phyloP scores from a whole-genome alignment of 2,888 invertebrate species.

The Spodoptera littoralis region DNA sequence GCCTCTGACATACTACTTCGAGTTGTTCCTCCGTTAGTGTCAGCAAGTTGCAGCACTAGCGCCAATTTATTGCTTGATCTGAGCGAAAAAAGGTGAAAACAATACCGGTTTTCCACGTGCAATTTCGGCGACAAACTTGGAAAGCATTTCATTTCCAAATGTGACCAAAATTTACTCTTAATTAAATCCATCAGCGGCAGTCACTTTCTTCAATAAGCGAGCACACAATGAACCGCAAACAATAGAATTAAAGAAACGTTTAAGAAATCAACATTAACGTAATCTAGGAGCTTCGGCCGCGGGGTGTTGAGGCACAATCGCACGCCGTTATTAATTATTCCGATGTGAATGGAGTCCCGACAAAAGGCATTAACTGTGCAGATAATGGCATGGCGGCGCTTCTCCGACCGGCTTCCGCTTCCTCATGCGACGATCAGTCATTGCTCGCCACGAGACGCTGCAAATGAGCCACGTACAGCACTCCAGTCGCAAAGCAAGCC shows the following conservation, averaged over 20 bases:
- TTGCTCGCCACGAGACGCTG: slow-evolving; percentile 46
- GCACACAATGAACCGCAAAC: slow-evolving; percentile 36
- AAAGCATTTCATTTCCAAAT: slow-evolving; percentile 1
- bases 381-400: slow-evolving; percentile 73
- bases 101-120: slow-evolving; percentile 15
- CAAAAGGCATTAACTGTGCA: slow-evolving; percentile 77
- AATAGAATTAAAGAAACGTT: slow-evolving; percentile 54
- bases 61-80: slow-evolving; percentile 43
- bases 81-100: slow-evolving; percentile 26
- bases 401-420: slow-evolving; percentile 61
- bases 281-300: slow-evolving; percentile 56
- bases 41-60: slow-evolving; percentile 44
- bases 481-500: slow-evolving; percentile 23
- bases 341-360: slow-evolving; percentile 73
- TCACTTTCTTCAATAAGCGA: slow-evolving; percentile 26
- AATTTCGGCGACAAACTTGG: slow-evolving; percentile 9
- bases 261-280: slow-evolving; percentile 54
- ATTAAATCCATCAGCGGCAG: slow-evolving; percentile 24
- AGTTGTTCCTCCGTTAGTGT: slow-evolving; percentile 53
- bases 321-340: slow-evolving; percentile 78
- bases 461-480: slow-evolving; percentile 48
- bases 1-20: slow-evolving; percentile 58
- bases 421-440: slow-evolving; percentile 67
- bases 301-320: slow-evolving; percentile 67
- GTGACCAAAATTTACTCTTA: neutral